Evolutionary conservation across 1,140 invertebrate species (phyloP), one percentile per base, ranked within the genome.

Genomic region (Drosophila paulistorum): DNA sequence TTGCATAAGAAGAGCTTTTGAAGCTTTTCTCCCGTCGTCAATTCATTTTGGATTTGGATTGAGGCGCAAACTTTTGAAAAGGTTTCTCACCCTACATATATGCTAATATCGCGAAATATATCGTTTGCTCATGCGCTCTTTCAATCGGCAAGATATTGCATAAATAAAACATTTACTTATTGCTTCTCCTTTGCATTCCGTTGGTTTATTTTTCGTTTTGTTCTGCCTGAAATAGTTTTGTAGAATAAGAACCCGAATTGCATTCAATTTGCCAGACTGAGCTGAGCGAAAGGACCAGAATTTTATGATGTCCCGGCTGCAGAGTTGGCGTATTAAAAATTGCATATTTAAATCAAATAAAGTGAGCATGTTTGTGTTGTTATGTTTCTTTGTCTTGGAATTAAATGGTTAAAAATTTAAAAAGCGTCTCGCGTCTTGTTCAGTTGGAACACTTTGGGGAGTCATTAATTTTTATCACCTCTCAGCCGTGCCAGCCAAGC

Each of bases 351-450:
- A 84, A 84, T 84, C 81, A 83, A 82, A 83, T 82, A 83, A 76
- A 79, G 65, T 20, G 17, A 42, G 33, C 17, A 11, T 51, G 45
- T 51, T 48, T 42, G 13, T 42, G 41, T 30, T 30, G 35, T 14
- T 42, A 3, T 42, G 13, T 42, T 42, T 4, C 68, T 51, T 57
- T 42, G 51, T 55, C 63, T 61, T 70, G 72, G 76, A 84, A 84
- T 84, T 85, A 84, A 84, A 84, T 84, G 77, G 74, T 84, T 71
- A 85, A 84, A 84, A 85, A 84, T 85, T 85, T 85, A 85, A 85
- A 79, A 67, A 80, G 42, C 57, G 54, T 74, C 73, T 80, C 74
- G 80, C 77, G 81, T 70, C 70, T 66, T 30, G 30, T 30, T 79
- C 69, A 37, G 7, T 70, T 71, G 75, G 65, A 72, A 66, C 73